Base-by-base conservation (phyloP, 2,888 invertebrate species). In the Phania funesta region DNA sequence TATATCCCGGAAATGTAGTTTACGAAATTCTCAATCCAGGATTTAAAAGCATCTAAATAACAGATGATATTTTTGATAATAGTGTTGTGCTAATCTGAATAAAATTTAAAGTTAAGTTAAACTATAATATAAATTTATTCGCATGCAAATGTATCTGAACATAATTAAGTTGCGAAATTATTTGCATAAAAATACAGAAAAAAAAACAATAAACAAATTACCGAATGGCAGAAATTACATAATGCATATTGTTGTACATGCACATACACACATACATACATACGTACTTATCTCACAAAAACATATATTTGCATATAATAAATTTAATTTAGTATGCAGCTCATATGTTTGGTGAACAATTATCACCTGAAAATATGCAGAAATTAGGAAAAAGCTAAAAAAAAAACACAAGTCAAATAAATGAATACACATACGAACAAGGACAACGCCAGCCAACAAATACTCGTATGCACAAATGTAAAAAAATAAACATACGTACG, bases 291-390 rank as follows among this genome's bases (percentile, higher is more conserved):
- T 24, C 1, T 32, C 24, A 2, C 58, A 35, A 0, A 9, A 26
- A 60, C 11, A 60, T 58, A 56, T 52, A 60, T 68, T 73, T 24
- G 18, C 38, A 41, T 38, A 60, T 88, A 89, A 88, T 78, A 82
- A 75, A 75, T 88, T 90, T 88, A 87, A 90, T 87, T 84, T 84
- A 82, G 80, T 87, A 88, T 89, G 86, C 89, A 88, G 80, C 88
- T 88, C 88, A 89, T 88, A 88, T 90, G 90, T 87, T 86, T 86
- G 88, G 86, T 87, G 90, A 89, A 85, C 90, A 89, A 90, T 89
- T 89, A 89, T 89, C 90, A 89, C 89, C 90, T 90, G 90, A 88
- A 90, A 89, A 89, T 89, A 89, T 89, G 89, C 88, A 89, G 87
- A 89, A 90, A 89, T 89, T 89, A 90, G 89, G 86, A 80, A 70